A percentile compares a stretch with the other conserved stretches of the same genome.
Conservation (phyloP, 2,888 invertebrate genomes). For the Stenolophus ochropezus region DNA sequence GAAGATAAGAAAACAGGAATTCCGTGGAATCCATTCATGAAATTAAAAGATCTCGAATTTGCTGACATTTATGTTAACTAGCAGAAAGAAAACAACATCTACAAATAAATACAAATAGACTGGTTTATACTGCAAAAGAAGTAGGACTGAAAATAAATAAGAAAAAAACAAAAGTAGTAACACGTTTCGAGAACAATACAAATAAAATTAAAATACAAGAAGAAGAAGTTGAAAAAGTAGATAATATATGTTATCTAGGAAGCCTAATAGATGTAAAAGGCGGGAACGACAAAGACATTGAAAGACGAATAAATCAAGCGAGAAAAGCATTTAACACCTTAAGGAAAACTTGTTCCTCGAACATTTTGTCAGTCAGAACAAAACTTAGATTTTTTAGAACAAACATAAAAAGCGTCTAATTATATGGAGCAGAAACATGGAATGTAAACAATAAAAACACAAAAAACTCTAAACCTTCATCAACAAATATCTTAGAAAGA, state of each 20-base stretch:
- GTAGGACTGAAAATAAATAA: too few relatives aligned
- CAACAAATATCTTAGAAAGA: too few relatives aligned
- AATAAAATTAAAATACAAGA: neutral
- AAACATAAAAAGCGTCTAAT: neutral
- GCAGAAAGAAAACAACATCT: neutral
- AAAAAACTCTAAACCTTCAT: too few relatives aligned
- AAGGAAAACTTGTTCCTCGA: neutral
- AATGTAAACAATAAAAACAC: neutral
- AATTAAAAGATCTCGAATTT: too few relatives aligned
- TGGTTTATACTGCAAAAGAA: too few relatives aligned
- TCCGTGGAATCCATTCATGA: too few relatives aligned
- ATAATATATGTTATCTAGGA: too few relatives aligned
- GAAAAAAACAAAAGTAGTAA: too few relatives aligned
- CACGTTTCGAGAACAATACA: too few relatives aligned
- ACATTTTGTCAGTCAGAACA: neutral
- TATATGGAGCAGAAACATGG: neutral
- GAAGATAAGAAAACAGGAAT: neutral
- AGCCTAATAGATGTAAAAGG: neutral
- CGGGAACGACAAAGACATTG: neutral
- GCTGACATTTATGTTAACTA: too few relatives aligned
- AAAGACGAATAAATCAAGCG: neutral
- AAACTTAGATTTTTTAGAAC: neutral
- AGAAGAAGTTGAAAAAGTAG: neutral
- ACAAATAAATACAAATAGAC: too few relatives aligned
- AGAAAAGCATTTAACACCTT: neutral